These are phyloP conservation scores for Helarctos malayanus DNA, from an alignment of 2,797 vertebrate genomes.

Conservation along the genomic window DNA sequence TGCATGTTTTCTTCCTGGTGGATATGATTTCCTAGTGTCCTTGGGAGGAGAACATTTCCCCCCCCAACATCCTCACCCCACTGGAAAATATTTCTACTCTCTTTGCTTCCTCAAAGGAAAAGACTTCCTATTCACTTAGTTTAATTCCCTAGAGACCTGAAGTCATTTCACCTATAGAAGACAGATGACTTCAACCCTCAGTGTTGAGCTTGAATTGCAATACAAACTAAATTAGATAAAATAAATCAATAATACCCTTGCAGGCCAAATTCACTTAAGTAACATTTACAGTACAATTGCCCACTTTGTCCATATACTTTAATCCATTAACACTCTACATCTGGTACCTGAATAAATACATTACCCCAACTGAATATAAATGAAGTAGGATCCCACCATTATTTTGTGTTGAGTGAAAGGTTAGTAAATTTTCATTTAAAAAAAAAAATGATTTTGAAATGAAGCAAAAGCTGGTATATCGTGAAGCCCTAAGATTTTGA, in stretches of 20 bases:
- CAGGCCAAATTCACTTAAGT: constrained; percentile 79
- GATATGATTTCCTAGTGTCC: constrained; percentile 64
- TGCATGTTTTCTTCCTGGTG: constrained; percentile 56
- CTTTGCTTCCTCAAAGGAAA: constrained; percentile 63
- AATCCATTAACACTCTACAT: constrained; percentile 72
- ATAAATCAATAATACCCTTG: constrained; percentile 72
- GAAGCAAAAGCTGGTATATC: constrained; percentile 25
- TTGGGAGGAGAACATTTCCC: constrained; percentile 51
- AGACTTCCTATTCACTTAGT: constrained; percentile 69
- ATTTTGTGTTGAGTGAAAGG: constrained; percentile 70
- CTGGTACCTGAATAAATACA: constrained; percentile 80
- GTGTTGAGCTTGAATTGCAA: constrained; percentile 68
- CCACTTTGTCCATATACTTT: constrained; percentile 69
- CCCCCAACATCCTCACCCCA: background rate
- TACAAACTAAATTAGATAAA: constrained; percentile 79
- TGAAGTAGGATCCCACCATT: constrained; percentile 68
- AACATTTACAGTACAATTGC: constrained; percentile 77
- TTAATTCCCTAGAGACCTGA: constrained; percentile 5
- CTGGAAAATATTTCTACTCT: constrained; percentile 61
- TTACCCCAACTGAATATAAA: constrained; percentile 74
- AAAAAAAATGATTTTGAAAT: constrained; percentile 62
- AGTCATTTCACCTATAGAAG: constrained; percentile 71
- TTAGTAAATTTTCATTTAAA: constrained; percentile 71
- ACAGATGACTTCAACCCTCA: constrained; percentile 57
- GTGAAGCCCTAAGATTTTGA: constrained; percentile 16